Conservation (phyloP, 2,113 vertebrate species). For the Carassius gibelio region DNA sequence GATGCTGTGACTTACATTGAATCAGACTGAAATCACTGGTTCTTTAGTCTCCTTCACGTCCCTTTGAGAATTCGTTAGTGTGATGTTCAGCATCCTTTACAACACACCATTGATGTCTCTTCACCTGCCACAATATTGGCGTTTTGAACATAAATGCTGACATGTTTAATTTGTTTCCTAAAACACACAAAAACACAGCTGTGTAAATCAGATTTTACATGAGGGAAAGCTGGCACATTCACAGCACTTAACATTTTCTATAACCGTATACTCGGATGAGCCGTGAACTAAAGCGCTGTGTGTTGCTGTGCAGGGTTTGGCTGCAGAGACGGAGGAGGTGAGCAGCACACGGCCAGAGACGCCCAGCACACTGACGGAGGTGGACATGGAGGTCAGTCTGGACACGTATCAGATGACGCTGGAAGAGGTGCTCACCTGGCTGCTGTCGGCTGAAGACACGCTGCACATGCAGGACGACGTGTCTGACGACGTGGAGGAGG, state of each 20-base stretch:
- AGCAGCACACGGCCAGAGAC: slow-evolving; percentile 75
- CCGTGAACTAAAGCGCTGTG: neutral
- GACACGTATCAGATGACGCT: slow-evolving; percentile 92
- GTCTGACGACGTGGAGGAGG: slow-evolving; percentile 93
- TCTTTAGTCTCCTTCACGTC: neutral
- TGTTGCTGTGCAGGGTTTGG: slow-evolving; percentile 49
- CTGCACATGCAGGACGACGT: slow-evolving; percentile 91
- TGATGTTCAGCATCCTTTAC: neutral
- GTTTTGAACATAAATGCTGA: neutral
- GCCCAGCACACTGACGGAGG: slow-evolving; percentile 80
- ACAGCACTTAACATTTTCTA: neutral
- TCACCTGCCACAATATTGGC: neutral
- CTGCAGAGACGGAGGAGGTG: slow-evolving; percentile 67
- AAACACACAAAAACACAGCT: neutral
- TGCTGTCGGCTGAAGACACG: slow-evolving; percentile 90
- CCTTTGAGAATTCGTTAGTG: neutral
- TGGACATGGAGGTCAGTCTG: slow-evolving; percentile 87
- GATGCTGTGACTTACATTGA: too few species aligned
- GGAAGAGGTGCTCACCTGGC: slow-evolving; percentile 97
- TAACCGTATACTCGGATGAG: too few species aligned
- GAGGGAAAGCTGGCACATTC: too few species aligned
- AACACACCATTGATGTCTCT: neutral
- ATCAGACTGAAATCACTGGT: neutral
- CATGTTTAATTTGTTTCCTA: neutral
- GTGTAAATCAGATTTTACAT: neutral